Conservation (phyloP, 2,113 vertebrate species). For the Micromys minutus region DNA sequence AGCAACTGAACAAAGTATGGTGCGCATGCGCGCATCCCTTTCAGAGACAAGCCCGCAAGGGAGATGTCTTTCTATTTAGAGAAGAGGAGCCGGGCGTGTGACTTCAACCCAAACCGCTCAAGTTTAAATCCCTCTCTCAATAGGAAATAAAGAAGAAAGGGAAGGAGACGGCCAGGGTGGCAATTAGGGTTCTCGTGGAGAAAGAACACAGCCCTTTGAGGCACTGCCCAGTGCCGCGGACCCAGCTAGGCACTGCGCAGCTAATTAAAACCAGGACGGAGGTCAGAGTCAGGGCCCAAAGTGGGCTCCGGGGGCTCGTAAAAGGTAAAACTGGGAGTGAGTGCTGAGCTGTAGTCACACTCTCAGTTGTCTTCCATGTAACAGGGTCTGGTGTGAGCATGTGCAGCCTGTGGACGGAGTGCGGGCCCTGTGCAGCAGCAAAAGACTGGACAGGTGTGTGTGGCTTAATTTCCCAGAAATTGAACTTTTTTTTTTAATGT, state of each 20-base stretch:
- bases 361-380: neutral
- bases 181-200: neutral
- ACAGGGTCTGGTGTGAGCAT: neutral
- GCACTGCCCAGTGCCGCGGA: neutral
- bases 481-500: neutral
- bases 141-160: slow-evolving; percentile 16
- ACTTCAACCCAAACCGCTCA: neutral
- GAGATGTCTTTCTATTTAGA: neutral
- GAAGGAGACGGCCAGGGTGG: neutral
- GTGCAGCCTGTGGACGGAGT: neutral
- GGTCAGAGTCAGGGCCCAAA: neutral
- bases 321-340: neutral
- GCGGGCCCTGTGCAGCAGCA: too few relatives aligned
- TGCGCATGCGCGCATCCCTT: neutral
- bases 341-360: neutral
- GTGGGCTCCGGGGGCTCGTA: neutral
- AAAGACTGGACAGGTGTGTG: neutral
- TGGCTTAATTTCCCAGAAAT: neutral
- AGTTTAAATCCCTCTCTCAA: neutral
- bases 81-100: neutral
- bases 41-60: neutral
- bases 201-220: neutral
- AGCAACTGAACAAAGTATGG: neutral
- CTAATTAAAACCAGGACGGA: neutral
- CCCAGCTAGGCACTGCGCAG: neutral